Percentiles rank a stretch among this genome's conserved stretches.
Conservation (phyloP, 2,888 invertebrate species). For the Stratiomys singularior region DNA sequence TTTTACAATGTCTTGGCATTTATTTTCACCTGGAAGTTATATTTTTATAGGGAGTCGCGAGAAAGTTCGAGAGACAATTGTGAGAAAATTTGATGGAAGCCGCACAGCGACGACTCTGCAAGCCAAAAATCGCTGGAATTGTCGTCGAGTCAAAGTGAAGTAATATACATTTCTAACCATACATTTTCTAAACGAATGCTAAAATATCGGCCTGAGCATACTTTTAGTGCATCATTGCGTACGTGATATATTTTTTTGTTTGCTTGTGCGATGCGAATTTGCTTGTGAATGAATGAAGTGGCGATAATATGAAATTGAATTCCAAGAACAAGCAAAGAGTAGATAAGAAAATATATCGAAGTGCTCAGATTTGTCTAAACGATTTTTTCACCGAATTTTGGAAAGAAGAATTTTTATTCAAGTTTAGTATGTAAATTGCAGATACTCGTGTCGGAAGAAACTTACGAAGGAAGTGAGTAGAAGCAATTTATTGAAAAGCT, state of each 20-base stretch:
- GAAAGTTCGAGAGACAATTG: constrained; percentile 37
- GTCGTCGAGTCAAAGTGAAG: constrained; percentile 38
- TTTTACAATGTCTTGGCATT: constrained; percentile 32
- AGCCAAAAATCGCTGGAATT: constrained; percentile 36
- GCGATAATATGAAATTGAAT: background rate
- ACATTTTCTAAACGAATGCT: constrained; percentile 4
- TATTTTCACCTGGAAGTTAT: constrained; percentile 45
- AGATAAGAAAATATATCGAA: constrained; percentile 35
- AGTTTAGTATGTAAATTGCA: constrained; percentile 45
- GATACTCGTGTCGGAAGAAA: background rate
- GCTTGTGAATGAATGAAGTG: constrained; percentile 15
- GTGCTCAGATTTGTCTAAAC: constrained; percentile 29
- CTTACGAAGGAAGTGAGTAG: background rate
- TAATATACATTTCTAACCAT: constrained; percentile 31
- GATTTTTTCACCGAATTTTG: constrained; percentile 20
- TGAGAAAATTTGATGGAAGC: constrained; percentile 43
- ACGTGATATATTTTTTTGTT: constrained; percentile 38
- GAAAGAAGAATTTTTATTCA: constrained; percentile 20
- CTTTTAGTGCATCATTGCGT: background rate
- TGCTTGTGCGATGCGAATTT: constrained; percentile 12
- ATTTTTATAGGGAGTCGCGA: constrained; percentile 40
- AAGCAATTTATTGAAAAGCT: background rate
- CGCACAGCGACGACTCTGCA: constrained; percentile 36
- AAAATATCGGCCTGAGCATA: constrained; percentile 28
- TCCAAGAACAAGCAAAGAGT: constrained; percentile 11